Conservation (phyloP, 2,888 invertebrate species). For the Heteromyza rotundicornis region DNA sequence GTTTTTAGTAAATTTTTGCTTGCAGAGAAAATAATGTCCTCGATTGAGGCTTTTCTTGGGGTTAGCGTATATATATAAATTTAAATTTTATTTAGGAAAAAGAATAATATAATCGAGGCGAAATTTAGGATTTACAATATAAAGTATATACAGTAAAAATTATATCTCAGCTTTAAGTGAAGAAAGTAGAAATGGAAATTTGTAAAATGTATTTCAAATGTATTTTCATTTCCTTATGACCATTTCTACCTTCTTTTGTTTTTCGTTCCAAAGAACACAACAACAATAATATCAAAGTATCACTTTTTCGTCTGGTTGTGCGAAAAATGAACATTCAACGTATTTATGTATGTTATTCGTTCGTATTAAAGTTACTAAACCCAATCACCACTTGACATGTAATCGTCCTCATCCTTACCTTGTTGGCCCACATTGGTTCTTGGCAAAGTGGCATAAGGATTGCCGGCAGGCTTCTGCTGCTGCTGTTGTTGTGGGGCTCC, state of each 20-base stretch:
- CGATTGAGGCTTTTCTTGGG: conserved; percentile 11
- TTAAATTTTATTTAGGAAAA: conserved; percentile 1
- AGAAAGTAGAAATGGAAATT: too few species aligned
- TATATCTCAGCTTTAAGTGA: too few species aligned
- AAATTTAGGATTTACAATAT: conserved; percentile 13
- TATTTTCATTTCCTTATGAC: background rate
- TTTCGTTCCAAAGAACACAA: conserved; percentile 10
- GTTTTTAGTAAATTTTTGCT: conserved; percentile 5
- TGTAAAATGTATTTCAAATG: background rate
- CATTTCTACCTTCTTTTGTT: conserved; percentile 12
- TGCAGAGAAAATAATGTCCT: background rate
- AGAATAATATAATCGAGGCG: conserved; percentile 2
- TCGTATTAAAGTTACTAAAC: too few species aligned
- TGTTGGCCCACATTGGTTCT: conserved; percentile 58
- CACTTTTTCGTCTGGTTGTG: conserved; percentile 23
- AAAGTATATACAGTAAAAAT: background rate
- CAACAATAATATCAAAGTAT: conserved; percentile 10
- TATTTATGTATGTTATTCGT: too few species aligned
- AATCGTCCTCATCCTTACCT: conserved; percentile 58
- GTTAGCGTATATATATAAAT: conserved; percentile 14
- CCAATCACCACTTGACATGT: conserved; percentile 53
- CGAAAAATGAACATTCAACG: conserved; percentile 4
- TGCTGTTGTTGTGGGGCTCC: conserved; percentile 37
- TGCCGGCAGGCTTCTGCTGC: conserved; percentile 40
- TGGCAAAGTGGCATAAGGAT: conserved; percentile 61